Evolutionary conservation across 2,797 vertebrate genomes (phyloP).

Genomic region (Calcarius lapponicus): DNA sequence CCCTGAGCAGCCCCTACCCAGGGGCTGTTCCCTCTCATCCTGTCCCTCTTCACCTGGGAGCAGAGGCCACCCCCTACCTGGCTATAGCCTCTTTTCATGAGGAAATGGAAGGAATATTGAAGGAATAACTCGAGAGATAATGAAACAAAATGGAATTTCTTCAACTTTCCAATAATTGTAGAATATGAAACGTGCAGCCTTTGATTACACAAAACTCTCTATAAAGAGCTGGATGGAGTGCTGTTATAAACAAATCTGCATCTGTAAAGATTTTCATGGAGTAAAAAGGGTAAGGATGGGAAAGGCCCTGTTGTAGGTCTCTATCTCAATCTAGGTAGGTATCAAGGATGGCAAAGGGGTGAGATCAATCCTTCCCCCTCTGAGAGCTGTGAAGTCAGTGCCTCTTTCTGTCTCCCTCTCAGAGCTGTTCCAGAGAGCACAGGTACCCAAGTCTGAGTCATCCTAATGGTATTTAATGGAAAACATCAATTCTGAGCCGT

Average conservation of each 20-base stretch:
- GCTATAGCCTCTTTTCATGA: neutral
- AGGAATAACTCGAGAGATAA: neutral
- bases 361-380: neutral
- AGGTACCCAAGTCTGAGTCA: neutral
- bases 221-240: neutral
- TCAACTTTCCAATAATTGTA: neutral
- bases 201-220: neutral
- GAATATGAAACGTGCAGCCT: neutral
- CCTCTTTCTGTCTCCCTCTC: neutral
- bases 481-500: neutral
- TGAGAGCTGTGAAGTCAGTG: neutral
- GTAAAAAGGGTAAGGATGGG: neutral
- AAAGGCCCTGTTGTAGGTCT: neutral
- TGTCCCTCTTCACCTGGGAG: neutral
- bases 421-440: neutral
- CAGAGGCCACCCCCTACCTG: neutral
- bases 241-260: neutral
- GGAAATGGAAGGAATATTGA: neutral
- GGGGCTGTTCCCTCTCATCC: accelerated
- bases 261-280: neutral
- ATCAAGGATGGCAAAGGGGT: accelerated
- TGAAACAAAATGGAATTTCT: neutral
- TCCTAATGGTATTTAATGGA: neutral
- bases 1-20: neutral
- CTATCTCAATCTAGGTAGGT: neutral